Evolutionary conservation across 1,140 invertebrate genomes (phyloP).

Genomic region (Chionoecetes opilio): DNA sequence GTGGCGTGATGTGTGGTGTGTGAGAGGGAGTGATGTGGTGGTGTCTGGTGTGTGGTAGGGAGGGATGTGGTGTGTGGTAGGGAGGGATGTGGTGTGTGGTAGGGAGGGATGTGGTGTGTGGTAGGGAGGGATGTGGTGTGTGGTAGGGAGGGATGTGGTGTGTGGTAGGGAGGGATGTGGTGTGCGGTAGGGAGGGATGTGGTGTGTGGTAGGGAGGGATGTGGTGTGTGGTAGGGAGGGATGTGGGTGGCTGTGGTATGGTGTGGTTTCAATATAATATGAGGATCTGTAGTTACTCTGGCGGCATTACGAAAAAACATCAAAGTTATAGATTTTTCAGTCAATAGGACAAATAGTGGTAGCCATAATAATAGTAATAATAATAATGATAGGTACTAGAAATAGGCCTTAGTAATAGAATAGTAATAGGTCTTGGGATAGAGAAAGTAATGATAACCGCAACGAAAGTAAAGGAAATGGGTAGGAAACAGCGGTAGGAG

Average conservation of each 20-base stretch:
- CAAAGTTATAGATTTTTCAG: background rate
- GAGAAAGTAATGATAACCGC: background rate
- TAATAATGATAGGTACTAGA: background rate
- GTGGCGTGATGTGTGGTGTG: background rate
- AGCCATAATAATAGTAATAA: background rate
- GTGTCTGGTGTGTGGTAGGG: background rate
- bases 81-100: background rate
- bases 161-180: background rate
- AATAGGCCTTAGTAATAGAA: background rate
- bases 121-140: too few species aligned
- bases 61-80: background rate
- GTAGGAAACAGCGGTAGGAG: background rate
- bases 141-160: background rate
- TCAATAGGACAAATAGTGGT: background rate
- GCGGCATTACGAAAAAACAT: background rate
- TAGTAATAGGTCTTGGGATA: background rate
- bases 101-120: background rate
- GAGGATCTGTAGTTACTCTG: too few species aligned
- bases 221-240: background rate
- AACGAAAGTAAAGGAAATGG: too few species aligned
- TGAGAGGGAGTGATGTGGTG: background rate
- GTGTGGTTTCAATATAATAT: background rate
- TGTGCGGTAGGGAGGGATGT: background rate
- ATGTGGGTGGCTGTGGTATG: background rate
- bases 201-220: background rate